phyloP scores from a whole-genome alignment of 2,113 vertebrate species.

The Sakesphorus luctuosus region DNA sequence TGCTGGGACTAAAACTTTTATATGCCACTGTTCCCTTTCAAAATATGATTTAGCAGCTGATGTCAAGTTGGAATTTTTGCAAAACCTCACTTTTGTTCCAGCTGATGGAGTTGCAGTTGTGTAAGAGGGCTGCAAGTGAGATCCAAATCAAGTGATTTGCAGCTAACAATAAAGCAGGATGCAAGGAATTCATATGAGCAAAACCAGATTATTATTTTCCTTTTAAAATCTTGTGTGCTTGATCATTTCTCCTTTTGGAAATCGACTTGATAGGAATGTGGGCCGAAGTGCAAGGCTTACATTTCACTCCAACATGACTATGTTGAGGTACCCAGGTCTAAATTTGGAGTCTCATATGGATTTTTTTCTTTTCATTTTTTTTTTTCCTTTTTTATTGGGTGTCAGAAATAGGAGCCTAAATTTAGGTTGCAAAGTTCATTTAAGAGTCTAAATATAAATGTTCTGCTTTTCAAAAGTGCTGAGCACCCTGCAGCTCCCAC shows the following conservation, averaged over 20 bases:
- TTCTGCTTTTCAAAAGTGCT: conserved; percentile 55
- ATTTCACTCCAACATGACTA: conserved; percentile 9
- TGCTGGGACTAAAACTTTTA: not conserved
- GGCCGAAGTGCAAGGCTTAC: conserved; percentile 60
- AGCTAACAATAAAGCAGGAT: conserved; percentile 12
- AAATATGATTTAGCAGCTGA: conserved; percentile 9
- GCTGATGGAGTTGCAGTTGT: not conserved
- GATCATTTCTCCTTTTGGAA: conserved; percentile 42
- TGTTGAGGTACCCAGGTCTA: conserved; percentile 53
- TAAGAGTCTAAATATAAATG: conserved; percentile 51
- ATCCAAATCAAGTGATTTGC: not conserved
- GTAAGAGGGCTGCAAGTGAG: not conserved
- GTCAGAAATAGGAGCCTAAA: conserved; percentile 56
- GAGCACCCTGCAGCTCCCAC: conserved; percentile 43
- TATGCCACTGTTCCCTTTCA: not conserved
- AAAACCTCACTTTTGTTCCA: not conserved
- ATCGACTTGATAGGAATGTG: conserved; percentile 49
- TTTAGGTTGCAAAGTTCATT: conserved; percentile 45
- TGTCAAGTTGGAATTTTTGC: not conserved
- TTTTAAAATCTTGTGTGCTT: conserved; percentile 10
- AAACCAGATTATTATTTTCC: conserved; percentile 50
- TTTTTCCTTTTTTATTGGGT: not conserved
- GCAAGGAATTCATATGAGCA: not conserved
- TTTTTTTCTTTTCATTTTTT: not conserved
- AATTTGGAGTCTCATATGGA: conserved; percentile 46